phyloP scores from a whole-genome alignment of 2,113 vertebrate genomes.

The Seriola dumerili region DNA sequence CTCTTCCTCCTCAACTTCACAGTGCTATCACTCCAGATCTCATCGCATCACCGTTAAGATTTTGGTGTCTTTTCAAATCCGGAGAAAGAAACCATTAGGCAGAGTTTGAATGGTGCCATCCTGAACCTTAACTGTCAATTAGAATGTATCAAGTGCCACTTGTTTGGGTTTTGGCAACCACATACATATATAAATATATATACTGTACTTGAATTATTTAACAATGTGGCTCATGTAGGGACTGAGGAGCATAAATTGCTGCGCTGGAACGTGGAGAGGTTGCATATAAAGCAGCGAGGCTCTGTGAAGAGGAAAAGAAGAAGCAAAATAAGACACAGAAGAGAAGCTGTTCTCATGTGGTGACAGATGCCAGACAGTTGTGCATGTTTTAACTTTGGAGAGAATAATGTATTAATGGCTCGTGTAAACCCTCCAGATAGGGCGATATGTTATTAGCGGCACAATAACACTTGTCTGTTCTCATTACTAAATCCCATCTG shows the following conservation, averaged over 20 bases:
- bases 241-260: slow-evolving; percentile 34
- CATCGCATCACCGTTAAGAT: slow-evolving; percentile 17
- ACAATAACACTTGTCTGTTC: slow-evolving; percentile 5
- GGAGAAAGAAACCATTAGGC: slow-evolving; percentile 40
- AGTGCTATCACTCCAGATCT: slow-evolving; percentile 44
- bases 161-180: slow-evolving; percentile 31
- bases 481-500: slow-evolving; percentile 26
- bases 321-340: slow-evolving; percentile 9
- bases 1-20: slow-evolving; percentile 22
- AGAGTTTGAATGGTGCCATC: slow-evolving; percentile 22
- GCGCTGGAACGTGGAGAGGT: slow-evolving; percentile 3
- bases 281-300: slow-evolving; percentile 28
- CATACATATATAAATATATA: background rate
- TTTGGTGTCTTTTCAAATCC: slow-evolving; percentile 38
- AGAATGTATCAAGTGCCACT: slow-evolving; percentile 47
- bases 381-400: slow-evolving; percentile 19
- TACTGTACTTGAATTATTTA: slow-evolving; percentile 61
- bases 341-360: slow-evolving; percentile 1
- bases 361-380: slow-evolving; percentile 38
- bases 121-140: slow-evolving; percentile 67
- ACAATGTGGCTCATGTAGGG: slow-evolving; percentile 13
- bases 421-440: slow-evolving; percentile 7
- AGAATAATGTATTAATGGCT: background rate
- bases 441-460: background rate
- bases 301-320: background rate